Conservation (phyloP, 2,888 invertebrate species). For the Hoplodrina blanda region DNA sequence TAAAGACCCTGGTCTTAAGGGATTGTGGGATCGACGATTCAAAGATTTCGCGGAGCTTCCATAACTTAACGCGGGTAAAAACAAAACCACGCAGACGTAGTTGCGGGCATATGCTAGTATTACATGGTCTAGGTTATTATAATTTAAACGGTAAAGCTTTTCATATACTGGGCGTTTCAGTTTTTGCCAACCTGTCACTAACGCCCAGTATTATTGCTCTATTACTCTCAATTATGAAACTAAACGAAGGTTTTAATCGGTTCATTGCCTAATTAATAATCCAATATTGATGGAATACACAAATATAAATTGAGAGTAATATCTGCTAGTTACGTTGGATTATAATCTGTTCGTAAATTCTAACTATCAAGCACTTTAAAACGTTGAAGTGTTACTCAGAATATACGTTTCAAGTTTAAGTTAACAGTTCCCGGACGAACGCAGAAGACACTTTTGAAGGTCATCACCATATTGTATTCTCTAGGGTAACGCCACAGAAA, state of each 20-base stretch:
- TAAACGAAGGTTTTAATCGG: background rate
- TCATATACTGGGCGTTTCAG: no score
- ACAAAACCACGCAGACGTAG: no score
- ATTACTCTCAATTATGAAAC: slow-evolving; percentile 16
- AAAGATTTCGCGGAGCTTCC: no score
- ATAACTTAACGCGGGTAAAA: no score
- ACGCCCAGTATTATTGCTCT: background rate
- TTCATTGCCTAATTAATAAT: slow-evolving; percentile 14
- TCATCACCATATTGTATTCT: slow-evolving; percentile 2
- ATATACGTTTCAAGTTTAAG: background rate
- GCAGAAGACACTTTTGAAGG: background rate
- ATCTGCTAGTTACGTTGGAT: background rate
- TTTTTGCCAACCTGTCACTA: no score
- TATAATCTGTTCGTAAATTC: background rate
- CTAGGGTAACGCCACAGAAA: background rate
- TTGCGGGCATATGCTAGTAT: no score
- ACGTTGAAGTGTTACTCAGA: background rate
- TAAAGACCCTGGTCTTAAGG: no score
- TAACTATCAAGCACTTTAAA: background rate
- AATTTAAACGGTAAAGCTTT: slow-evolving; percentile 7
- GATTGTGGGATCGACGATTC: no score
- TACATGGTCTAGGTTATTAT: no score
- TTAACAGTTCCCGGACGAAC: background rate
- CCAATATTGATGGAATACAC: background rate
- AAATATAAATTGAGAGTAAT: background rate